Percentiles rank a stretch among this genome's conserved stretches.
Evolutionary conservation across 1,140 invertebrate species (phyloP).

Genomic region (Papilio polyxenes): DNA sequence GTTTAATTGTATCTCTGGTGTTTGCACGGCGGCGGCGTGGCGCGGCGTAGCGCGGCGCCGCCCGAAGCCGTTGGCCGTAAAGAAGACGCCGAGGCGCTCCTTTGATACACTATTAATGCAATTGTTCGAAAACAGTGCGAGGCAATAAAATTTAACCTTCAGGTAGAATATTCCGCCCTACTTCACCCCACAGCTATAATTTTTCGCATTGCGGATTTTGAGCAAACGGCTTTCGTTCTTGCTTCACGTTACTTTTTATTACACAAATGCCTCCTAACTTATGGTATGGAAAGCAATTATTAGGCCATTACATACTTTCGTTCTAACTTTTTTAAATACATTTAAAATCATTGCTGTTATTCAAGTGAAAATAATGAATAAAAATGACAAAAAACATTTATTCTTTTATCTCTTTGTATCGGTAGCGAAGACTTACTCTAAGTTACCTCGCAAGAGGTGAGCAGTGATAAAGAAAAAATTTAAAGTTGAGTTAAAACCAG

Average conservation of each 20-base stretch:
- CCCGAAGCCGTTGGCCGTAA: constrained; percentile 60
- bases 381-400: no score
- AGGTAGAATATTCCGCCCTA: constrained; percentile 74
- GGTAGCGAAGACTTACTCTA: no score
- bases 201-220: constrained; percentile 78
- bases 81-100: constrained; percentile 60
- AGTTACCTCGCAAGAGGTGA: no score
- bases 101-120: constrained; percentile 78
- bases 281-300: constrained; percentile 40
- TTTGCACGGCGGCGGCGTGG: not conserved
- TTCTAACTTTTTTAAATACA: not conserved
- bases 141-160: constrained; percentile 77
- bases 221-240: constrained; percentile 65
- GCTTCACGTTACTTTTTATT: constrained; percentile 57
- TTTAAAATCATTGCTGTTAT: not conserved
- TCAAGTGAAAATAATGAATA: no score
- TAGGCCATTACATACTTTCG: not conserved
- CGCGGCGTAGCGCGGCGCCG: constrained; percentile 37
- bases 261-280: constrained; percentile 1
- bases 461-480: no score
- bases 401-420: no score
- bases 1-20: constrained; percentile 66
- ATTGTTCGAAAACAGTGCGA: constrained; percentile 75
- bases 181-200: constrained; percentile 72
- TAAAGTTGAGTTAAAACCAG: no score